phyloP scores from a whole-genome alignment of 2,888 invertebrate species.

The Odontothrips loti region DNA sequence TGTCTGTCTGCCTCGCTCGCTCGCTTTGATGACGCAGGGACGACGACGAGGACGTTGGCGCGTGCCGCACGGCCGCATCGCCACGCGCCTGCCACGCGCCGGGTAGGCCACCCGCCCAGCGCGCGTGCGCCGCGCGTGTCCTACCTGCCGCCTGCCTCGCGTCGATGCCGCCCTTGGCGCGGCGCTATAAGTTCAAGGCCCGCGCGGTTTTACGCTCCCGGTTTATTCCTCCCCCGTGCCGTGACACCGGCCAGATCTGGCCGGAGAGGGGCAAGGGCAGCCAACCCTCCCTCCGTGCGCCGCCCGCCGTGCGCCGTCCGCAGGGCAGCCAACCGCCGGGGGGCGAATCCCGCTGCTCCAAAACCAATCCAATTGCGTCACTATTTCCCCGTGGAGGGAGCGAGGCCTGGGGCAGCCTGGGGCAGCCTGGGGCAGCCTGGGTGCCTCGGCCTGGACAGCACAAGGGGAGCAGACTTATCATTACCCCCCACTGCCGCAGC shows the following conservation, averaged over 20 bases:
- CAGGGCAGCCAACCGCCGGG: neutral
- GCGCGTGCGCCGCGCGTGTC: too few relatives aligned
- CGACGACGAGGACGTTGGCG: too few relatives aligned
- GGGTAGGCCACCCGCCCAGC: too few relatives aligned
- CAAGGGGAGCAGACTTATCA: neutral
- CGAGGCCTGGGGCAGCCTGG: neutral
- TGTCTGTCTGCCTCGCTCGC: too few relatives aligned
- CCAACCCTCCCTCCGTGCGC: too few relatives aligned
- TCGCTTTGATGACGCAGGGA: too few relatives aligned
- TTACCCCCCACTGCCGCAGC: neutral
- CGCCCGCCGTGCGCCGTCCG: neutral
- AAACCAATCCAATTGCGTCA: conserved; percentile 22
- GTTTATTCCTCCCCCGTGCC: neutral
- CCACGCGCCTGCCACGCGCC: too few relatives aligned
- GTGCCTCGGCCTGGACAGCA: neutral
- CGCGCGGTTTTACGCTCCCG: neutral
- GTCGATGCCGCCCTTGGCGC: too few relatives aligned
- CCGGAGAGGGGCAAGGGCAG: neutral
- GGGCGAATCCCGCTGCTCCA: conserved; percentile 12
- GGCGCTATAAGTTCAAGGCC: neutral
- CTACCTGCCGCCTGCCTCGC: too few relatives aligned
- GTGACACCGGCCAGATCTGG: neutral
- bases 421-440: too few relatives aligned
- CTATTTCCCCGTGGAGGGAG: conserved; percentile 11
- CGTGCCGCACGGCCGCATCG: too few relatives aligned